These are phyloP conservation scores for Rhyacophila brunnea DNA, from an alignment of 1,140 invertebrate species.

Conservation along the genomic window DNA sequence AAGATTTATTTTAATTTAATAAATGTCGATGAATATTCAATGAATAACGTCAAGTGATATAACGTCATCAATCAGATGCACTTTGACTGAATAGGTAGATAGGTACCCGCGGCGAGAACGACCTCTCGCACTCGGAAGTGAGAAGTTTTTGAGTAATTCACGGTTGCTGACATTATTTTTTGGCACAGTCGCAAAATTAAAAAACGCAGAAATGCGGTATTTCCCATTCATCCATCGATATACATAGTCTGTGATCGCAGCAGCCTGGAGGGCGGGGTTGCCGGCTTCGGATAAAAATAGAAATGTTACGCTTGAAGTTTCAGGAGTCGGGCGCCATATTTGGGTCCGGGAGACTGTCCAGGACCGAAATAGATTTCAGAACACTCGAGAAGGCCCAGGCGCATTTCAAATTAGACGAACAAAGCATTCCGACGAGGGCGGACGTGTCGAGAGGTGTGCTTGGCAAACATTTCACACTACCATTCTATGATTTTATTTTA, in stretches of 20 bases:
- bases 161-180: conserved; percentile 8
- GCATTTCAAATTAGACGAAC: conserved; percentile 11
- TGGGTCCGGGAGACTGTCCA: conserved; percentile 12
- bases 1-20: too few relatives aligned
- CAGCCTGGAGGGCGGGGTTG: conserved; percentile 5
- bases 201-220: conserved; percentile 12
- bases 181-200: conserved; percentile 18
- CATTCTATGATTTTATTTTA: too few relatives aligned
- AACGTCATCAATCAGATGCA: too few relatives aligned
- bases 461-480: too few relatives aligned
- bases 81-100: too few relatives aligned
- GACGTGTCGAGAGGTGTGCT: neutral
- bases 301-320: conserved; percentile 17
- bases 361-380: conserved; percentile 26
- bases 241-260: conserved; percentile 18
- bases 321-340: conserved; percentile 27
- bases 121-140: neutral
- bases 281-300: conserved; percentile 3
- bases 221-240: conserved; percentile 24
- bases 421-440: neutral
- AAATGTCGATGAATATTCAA: too few relatives aligned
- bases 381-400: conserved; percentile 31
- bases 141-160: neutral
- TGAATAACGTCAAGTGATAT: too few relatives aligned
- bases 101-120: neutral